phyloP scores from a whole-genome alignment of 1,140 invertebrate species.

The Odontomachus brunneus region DNA sequence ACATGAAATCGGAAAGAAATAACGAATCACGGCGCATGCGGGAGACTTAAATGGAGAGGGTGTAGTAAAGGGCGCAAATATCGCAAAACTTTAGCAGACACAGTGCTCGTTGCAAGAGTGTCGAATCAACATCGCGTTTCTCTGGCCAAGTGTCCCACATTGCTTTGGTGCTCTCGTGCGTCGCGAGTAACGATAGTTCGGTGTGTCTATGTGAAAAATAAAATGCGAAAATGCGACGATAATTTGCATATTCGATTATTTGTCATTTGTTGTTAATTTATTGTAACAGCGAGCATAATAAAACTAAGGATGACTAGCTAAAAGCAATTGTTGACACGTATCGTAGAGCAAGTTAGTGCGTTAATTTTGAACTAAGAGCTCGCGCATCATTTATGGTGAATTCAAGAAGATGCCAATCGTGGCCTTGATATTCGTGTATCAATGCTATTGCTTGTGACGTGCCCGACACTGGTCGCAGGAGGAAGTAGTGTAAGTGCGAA shows the following conservation, averaged over 20 bases:
- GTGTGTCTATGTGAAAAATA: not conserved
- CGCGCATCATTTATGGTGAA: not conserved
- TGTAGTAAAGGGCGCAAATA: conserved; percentile 49
- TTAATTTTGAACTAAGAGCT: not conserved
- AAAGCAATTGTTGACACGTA: no score
- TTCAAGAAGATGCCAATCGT: conserved; percentile 4
- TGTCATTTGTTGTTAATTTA: not conserved
- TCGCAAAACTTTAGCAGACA: conserved; percentile 26
- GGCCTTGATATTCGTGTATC: conserved; percentile 5
- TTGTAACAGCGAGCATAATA: not conserved
- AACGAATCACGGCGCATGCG: conserved; percentile 12
- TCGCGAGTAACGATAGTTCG: not conserved
- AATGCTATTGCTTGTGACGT: conserved; percentile 21
- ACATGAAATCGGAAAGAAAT: conserved; percentile 36
- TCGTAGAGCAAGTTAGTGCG: no score
- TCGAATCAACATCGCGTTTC: conserved; percentile 20
- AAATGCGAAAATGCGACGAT: not conserved
- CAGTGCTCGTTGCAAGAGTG: conserved; percentile 47
- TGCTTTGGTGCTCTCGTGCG: not conserved
- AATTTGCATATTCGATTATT: not conserved
- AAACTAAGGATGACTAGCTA: no score
- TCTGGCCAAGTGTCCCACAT: not conserved
- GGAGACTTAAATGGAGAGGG: conserved; percentile 17
- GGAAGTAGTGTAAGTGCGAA: conserved; percentile 56
- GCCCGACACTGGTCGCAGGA: not conserved